phyloP scores from a whole-genome alignment of 2,113 vertebrate genomes.

The Cryptotis parvus region DNA sequence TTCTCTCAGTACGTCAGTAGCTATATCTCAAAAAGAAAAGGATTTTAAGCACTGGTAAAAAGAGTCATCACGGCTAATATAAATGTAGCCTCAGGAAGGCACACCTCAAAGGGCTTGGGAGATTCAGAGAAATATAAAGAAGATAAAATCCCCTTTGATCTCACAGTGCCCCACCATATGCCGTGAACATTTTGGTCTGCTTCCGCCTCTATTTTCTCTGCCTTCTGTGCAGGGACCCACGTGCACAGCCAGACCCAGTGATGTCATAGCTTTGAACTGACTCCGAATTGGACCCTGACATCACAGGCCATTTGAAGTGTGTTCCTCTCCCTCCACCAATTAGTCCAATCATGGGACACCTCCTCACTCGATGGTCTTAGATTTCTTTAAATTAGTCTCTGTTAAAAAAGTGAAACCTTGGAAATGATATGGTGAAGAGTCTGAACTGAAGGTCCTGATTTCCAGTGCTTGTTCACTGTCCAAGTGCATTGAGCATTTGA shows the following conservation, averaged over 20 bases:
- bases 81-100: not conserved
- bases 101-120: slow-evolving; percentile 8
- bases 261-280: not conserved
- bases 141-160: slow-evolving; percentile 4
- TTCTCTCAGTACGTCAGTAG: not conserved
- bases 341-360: not conserved
- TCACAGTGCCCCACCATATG: not conserved
- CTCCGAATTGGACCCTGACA: not conserved
- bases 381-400: not conserved
- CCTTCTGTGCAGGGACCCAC: not conserved
- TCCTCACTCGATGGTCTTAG: not conserved
- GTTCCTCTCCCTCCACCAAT: too few species aligned
- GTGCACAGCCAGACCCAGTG: not conserved
- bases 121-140: not conserved
- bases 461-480: not conserved
- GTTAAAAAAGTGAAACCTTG: not conserved
- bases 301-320: not conserved
- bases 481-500: too few species aligned
- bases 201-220: not conserved
- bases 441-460: not conserved
- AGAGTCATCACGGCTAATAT: not conserved
- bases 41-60: not conserved
- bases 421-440: not conserved
- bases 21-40: not conserved
- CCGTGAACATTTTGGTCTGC: not conserved